A percentile compares a stretch with the other conserved stretches of the same genome.
These are phyloP conservation scores for Phylloscopus whistleri DNA, from an alignment of 2,113 vertebrate species.

Conservation along the genomic window DNA sequence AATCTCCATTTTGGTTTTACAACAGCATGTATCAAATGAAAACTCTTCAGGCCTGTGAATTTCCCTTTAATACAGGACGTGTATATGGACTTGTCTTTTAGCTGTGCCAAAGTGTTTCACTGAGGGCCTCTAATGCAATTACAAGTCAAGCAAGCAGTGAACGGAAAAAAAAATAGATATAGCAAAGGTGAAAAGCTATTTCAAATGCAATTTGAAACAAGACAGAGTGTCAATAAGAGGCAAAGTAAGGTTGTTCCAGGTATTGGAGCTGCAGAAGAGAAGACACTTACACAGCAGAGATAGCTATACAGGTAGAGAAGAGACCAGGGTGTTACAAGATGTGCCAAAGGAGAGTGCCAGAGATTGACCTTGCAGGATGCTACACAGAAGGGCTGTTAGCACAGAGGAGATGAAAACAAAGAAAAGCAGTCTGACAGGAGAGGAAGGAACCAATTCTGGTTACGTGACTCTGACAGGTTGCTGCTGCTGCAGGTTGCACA, in stretches of 20 bases:
- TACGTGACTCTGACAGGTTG: not conserved
- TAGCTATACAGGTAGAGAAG: not conserved
- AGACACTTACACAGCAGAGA: slow-evolving; percentile 3
- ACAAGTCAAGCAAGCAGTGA: not conserved
- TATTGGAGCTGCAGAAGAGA: slow-evolving; percentile 22
- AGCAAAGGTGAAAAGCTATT: slow-evolving; percentile 33
- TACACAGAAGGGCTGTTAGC: slow-evolving; percentile 26
- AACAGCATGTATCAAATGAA: not conserved
- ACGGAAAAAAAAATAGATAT: slow-evolving; percentile 15
- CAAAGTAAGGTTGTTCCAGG: slow-evolving; percentile 26
- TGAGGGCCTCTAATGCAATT: not conserved
- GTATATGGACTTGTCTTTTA: not conserved
- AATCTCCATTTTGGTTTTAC: not conserved
- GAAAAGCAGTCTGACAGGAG: slow-evolving; percentile 18
- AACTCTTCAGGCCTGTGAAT: not conserved
- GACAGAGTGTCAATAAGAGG: slow-evolving; percentile 17
- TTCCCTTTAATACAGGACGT: not conserved
- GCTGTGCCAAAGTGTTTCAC: not conserved
- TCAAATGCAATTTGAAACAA: slow-evolving; percentile 42
- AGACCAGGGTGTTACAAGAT: not conserved
- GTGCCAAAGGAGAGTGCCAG: slow-evolving; percentile 4
- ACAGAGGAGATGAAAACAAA: slow-evolving; percentile 48
- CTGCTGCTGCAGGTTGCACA: not conserved
- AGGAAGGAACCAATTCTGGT: slow-evolving; percentile 37
- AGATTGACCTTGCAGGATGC: slow-evolving; percentile 25